phyloP scores from a whole-genome alignment of 2,888 invertebrate species.

The Lacanobia wlatinum region DNA sequence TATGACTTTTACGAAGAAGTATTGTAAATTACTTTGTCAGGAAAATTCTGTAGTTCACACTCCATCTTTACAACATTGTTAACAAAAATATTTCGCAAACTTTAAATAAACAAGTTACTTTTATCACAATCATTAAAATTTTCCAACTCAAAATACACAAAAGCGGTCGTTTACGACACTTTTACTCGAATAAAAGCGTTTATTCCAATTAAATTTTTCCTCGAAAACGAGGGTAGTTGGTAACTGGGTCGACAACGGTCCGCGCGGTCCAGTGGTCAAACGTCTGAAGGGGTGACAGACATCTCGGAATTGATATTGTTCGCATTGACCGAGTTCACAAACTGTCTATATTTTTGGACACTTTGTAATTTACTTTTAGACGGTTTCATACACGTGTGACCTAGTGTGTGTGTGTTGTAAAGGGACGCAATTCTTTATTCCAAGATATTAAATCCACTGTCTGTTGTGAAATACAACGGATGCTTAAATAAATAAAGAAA shows the following conservation, averaged over 20 bases:
- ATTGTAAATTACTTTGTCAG: not conserved
- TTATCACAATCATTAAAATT: slow-evolving; percentile 45
- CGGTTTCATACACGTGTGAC: not conserved
- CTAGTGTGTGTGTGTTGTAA: too few species aligned
- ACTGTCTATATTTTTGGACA: not conserved
- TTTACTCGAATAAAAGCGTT: not conserved
- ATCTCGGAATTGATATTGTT: slow-evolving; percentile 9
- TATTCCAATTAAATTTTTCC: not conserved
- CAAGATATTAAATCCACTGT: too few species aligned
- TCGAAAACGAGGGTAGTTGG: slow-evolving; percentile 16
- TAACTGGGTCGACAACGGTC: slow-evolving; percentile 24
- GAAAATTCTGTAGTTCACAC: not conserved
- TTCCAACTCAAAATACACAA: slow-evolving; percentile 7
- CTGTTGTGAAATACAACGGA: too few species aligned
- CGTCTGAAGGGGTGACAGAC: slow-evolving; percentile 10
- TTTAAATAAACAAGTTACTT: not conserved
- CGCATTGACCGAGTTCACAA: not conserved
- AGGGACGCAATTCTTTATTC: too few species aligned
- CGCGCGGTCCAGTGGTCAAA: slow-evolving; percentile 1
- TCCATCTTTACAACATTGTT: not conserved
- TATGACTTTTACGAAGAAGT: not conserved
- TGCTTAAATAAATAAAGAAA: too few species aligned
- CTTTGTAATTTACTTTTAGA: too few species aligned
- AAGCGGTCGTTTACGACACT: slow-evolving; percentile 5
- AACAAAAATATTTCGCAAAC: slow-evolving; percentile 6